These are phyloP conservation scores for Xiphophorus birchmanni DNA, from an alignment of 2,797 vertebrate genomes.

Conservation along the genomic window DNA sequence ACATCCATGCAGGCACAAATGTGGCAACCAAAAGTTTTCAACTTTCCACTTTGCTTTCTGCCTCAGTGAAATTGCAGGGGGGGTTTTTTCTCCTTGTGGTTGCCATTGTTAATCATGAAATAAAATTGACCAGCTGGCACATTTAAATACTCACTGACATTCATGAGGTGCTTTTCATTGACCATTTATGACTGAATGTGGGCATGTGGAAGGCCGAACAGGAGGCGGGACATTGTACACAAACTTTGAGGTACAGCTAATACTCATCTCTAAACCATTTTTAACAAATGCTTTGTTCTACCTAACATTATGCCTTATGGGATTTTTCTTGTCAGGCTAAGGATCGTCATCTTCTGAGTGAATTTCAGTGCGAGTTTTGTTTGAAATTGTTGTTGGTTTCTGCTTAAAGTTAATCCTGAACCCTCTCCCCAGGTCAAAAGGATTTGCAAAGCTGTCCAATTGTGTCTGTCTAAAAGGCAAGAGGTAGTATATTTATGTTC, in stretches of 20 bases:
- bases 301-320: not conserved
- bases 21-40: too few relatives aligned
- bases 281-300: not conserved
- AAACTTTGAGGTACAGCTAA: not conserved
- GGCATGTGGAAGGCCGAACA: too few relatives aligned
- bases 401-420: slow-evolving; percentile 24
- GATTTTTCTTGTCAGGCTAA: slow-evolving; percentile 14
- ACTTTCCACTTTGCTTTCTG: too few relatives aligned
- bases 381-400: slow-evolving; percentile 25
- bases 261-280: not conserved
- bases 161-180: too few relatives aligned
- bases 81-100: too few relatives aligned
- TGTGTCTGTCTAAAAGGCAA: slow-evolving; percentile 12
- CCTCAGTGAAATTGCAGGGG: too few relatives aligned
- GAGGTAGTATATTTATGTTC: slow-evolving; percentile 7
- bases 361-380: slow-evolving; percentile 23
- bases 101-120: too few relatives aligned
- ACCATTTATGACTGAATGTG: too few relatives aligned
- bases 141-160: too few relatives aligned
- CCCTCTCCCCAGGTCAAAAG: slow-evolving; percentile 19
- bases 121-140: too few relatives aligned
- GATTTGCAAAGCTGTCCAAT: slow-evolving; percentile 8
- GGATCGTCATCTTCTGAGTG: slow-evolving; percentile 16
- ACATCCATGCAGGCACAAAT: too few relatives aligned
- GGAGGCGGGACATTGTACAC: too few relatives aligned